These are phyloP conservation scores for Umimayanthus chanpuru DNA, from an alignment of 92 coral and sea anemone genomes.

Conservation along the genomic window DNA sequence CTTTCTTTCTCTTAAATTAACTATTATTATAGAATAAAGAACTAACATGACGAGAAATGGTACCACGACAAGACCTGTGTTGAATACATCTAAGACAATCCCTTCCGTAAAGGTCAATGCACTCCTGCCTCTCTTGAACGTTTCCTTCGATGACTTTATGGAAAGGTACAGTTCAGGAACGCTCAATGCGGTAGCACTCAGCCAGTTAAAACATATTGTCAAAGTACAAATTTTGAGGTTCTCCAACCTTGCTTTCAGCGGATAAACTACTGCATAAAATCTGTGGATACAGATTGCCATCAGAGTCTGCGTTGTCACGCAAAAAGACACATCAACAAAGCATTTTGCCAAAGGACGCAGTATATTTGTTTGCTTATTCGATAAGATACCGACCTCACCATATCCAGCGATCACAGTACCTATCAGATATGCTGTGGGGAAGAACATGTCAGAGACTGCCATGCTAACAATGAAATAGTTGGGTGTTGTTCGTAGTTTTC, in stretches of 20 bases:
- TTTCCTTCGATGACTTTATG: not conserved
- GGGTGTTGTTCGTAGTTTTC: not conserved
- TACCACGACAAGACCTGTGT: not conserved
- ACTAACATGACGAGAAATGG: not conserved
- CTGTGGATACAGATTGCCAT: conserved; percentile 26
- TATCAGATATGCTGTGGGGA: not conserved
- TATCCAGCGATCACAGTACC: not conserved
- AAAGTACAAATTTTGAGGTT: not conserved
- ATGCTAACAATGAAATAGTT: conserved; percentile 9
- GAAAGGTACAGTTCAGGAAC: not conserved
- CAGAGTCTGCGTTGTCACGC: conserved; percentile 9
- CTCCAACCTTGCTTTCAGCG: conserved; percentile 21
- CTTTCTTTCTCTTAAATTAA: not conserved
- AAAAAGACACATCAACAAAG: not conserved
- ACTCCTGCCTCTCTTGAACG: not conserved
- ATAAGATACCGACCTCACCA: not conserved
- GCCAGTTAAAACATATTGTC: conserved; percentile 18
- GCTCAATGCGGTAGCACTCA: not conserved
- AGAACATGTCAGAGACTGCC: not conserved
- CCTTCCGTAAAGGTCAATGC: not conserved
- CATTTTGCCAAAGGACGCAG: not conserved
- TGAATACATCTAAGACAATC: not conserved
- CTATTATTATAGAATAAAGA: conserved; percentile 17
- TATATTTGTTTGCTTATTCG: not conserved
- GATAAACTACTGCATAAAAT: conserved; percentile 18